Conservation (phyloP, 1,140 invertebrate genomes). For the Branchinecta lindahli region DNA sequence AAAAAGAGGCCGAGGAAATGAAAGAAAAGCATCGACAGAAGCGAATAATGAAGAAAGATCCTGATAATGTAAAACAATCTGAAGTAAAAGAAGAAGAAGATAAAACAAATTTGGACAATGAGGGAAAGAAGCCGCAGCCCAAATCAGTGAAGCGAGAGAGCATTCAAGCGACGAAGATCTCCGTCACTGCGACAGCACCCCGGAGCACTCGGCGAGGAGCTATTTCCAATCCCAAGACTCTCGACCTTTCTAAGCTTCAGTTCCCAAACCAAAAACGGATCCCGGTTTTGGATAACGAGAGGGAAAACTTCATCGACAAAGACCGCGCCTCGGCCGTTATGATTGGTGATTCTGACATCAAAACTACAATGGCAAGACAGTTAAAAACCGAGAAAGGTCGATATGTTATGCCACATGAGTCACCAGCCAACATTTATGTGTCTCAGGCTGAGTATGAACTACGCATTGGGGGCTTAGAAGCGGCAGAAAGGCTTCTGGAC, state of each 20-base stretch:
- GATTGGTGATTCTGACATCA: slow-evolving; percentile 64
- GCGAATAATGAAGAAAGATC: neutral
- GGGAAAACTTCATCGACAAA: slow-evolving; percentile 70
- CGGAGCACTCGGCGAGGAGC: neutral
- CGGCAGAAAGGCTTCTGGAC: slow-evolving; percentile 16
- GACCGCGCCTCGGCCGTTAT: slow-evolving; percentile 74
- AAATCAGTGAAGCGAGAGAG: too few species aligned
- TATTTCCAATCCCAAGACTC: neutral
- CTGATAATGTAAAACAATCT: neutral
- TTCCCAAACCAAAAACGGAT: neutral
- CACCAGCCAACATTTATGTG: slow-evolving; percentile 19
- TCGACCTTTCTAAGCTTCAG: neutral
- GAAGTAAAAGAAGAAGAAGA: too few species aligned
- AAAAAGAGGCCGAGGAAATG: neutral
- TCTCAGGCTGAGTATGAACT: slow-evolving; percentile 20
- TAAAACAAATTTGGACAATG: too few species aligned
- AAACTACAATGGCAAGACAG: slow-evolving; percentile 30
- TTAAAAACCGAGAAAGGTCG: slow-evolving; percentile 19
- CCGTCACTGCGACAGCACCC: neutral
- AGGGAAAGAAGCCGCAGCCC: too few species aligned
- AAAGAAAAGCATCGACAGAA: neutral
- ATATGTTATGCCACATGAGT: slow-evolving; percentile 20
- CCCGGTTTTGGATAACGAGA: neutral
- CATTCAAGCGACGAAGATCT: neutral
- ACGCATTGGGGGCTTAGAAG: slow-evolving; percentile 18